A percentile compares a stretch with the other conserved stretches of the same genome.
Evolutionary conservation across 2,113 vertebrate genomes (phyloP).

Genomic region (Jacana jacana): DNA sequence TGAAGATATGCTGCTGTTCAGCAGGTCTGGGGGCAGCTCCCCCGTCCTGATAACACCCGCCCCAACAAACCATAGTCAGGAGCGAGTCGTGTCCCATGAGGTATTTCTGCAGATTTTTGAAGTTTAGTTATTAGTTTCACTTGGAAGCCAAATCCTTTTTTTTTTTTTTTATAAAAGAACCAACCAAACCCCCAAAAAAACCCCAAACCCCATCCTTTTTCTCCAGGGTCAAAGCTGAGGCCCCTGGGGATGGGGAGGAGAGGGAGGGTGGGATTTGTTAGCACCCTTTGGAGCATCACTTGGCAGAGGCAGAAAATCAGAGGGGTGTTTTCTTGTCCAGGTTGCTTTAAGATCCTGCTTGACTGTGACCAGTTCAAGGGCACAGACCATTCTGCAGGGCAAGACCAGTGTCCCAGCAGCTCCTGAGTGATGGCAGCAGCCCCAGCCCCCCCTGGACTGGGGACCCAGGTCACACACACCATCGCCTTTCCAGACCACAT

Average conservation of each 20-base stretch:
- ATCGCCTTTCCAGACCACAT: rapidly evolving
- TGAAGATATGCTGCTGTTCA: neutral
- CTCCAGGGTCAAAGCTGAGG: neutral
- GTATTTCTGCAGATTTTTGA: neutral
- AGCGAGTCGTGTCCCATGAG: neutral
- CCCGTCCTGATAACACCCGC: neutral
- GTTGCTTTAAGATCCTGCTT: neutral
- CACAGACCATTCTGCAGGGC: neutral
- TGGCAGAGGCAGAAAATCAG: neutral
- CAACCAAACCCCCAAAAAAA: neutral
- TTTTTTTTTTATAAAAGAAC: neutral
- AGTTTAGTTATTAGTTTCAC: neutral
- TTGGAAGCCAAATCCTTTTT: neutral
- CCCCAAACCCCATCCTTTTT: neutral
- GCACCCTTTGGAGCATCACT: neutral
- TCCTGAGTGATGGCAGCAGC: neutral
- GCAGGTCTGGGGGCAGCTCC: neutral
- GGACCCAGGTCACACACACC: neutral
- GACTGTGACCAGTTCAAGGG: neutral
- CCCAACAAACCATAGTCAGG: neutral
- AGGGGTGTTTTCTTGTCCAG: neutral
- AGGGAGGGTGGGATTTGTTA: neutral
- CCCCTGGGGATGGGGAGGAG: neutral
- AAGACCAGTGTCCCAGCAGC: neutral
- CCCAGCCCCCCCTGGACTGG: too few species aligned